Percentiles rank a stretch among this genome's conserved stretches.
Evolutionary conservation across 1,140 invertebrate genomes (phyloP).

Genomic region (Macrobrachium rosenbergii): DNA sequence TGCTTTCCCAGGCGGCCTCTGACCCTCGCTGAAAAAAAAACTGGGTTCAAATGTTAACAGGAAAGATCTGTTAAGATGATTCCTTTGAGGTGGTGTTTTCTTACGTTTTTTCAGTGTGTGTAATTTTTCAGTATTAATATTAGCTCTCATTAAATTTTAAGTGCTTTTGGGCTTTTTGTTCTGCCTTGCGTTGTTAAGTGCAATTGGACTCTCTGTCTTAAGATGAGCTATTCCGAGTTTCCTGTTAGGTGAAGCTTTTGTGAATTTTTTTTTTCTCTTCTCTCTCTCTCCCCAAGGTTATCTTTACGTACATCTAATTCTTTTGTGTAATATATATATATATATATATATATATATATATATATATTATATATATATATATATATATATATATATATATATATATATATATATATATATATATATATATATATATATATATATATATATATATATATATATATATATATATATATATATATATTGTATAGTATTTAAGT

Average conservation of each 20-base stretch:
- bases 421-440: conserved; percentile 5
- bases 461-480: neutral
- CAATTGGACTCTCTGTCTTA: conserved; percentile 10
- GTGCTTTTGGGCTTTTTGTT: no score
- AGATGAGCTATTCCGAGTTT: neutral
- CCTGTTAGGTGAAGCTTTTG: neutral
- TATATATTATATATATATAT: neutral
- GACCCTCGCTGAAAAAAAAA: no score
- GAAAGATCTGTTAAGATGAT: no score
- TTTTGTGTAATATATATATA: conserved; percentile 1
- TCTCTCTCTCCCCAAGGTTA: conserved; percentile 1
- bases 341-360: conserved; percentile 25
- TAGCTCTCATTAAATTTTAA: no score
- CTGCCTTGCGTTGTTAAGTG: no score
- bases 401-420: neutral
- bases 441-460: conserved; percentile 2
- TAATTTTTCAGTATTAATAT: no score
- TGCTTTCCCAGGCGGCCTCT: no score
- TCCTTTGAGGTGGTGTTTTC: no score
- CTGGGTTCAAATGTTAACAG: no score
- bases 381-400: conserved; percentile 1
- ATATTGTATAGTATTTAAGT: neutral
- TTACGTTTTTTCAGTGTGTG: no score
- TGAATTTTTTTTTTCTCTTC: neutral
- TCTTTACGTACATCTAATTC: neutral